Percentiles rank a stretch among this genome's conserved stretches.
Evolutionary conservation across 1,140 invertebrate genomes (phyloP).

Genomic region (Zaprionus ghesquierei): DNA sequence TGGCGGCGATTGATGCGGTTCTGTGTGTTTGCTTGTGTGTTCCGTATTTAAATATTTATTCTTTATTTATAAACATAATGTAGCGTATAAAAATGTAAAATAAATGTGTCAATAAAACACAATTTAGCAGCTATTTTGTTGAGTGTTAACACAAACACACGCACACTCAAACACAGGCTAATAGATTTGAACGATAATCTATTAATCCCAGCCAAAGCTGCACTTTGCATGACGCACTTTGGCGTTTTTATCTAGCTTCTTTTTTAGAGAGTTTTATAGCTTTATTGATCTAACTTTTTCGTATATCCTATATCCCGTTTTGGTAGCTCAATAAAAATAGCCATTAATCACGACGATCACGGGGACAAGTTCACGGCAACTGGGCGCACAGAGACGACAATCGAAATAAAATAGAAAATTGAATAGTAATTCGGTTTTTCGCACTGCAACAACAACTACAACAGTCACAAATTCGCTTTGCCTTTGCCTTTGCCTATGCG

Average conservation of each 20-base stretch:
- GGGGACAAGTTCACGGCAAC: slow-evolving; percentile 41
- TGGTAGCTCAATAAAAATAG: slow-evolving; percentile 14
- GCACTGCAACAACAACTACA: slow-evolving; percentile 32
- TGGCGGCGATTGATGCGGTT: background rate
- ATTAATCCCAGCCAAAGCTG: background rate
- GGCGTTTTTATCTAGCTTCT: background rate
- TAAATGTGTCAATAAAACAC: slow-evolving; percentile 55
- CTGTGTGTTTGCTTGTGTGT: slow-evolving; percentile 9
- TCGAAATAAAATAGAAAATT: slow-evolving; percentile 54
- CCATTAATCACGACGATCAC: slow-evolving; percentile 27
- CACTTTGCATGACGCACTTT: slow-evolving; percentile 23
- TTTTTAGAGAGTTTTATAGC: slow-evolving; percentile 1
- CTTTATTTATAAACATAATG: slow-evolving; percentile 76
- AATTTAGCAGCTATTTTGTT: slow-evolving; percentile 37
- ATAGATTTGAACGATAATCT: slow-evolving; percentile 15
- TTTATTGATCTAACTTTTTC: background rate
- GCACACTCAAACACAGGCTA: no score
- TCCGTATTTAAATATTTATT: slow-evolving; percentile 64
- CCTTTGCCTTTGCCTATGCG: no score
- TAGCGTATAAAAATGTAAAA: slow-evolving; percentile 65
- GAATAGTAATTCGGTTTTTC: slow-evolving; percentile 58
- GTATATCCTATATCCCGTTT: background rate
- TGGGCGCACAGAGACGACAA: slow-evolving; percentile 21
- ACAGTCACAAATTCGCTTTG: slow-evolving; percentile 25
- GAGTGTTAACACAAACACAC: background rate